phyloP scores from a whole-genome alignment of 2,113 vertebrate genomes.

The Sclerurus mexicanus region DNA sequence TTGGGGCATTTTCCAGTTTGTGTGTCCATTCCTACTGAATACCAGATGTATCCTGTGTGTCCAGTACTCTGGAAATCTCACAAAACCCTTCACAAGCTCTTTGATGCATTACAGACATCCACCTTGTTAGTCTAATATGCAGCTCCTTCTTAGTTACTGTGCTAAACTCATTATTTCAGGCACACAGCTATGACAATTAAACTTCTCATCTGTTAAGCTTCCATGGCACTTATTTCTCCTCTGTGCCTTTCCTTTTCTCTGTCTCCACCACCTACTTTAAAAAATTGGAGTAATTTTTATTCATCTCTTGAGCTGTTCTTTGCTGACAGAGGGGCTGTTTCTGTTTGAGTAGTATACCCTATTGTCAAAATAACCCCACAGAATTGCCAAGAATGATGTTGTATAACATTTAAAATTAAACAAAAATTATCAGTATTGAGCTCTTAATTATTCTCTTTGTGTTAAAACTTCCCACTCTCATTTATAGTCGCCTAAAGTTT shows the following conservation, averaged over 20 bases:
- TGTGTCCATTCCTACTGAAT: not conserved
- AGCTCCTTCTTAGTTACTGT: not conserved
- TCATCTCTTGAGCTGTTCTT: not conserved
- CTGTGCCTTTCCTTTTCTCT: not conserved
- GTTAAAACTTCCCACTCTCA: not conserved
- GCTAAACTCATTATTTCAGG: conserved; percentile 8
- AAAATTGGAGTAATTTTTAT: not conserved
- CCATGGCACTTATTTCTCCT: not conserved
- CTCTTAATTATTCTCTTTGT: not conserved
- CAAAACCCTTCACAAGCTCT: not conserved
- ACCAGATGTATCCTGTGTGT: not conserved
- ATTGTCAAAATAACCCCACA: not conserved
- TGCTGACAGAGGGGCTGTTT: not conserved
- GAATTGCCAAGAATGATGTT: not conserved
- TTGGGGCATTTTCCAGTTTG: not conserved
- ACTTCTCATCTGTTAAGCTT: not conserved
- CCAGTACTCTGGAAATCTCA: not conserved
- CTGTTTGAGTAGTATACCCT: not conserved
- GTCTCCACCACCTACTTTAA: not conserved
- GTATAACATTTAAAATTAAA: not conserved
- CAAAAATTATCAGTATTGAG: not conserved
- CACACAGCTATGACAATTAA: conserved; percentile 1
- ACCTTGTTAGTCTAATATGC: not conserved
- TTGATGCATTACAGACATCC: not conserved
- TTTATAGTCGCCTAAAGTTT: not conserved